Base-by-base conservation (phyloP, 2,113 vertebrate genomes). In the Paracanthobrama guichenoti region DNA sequence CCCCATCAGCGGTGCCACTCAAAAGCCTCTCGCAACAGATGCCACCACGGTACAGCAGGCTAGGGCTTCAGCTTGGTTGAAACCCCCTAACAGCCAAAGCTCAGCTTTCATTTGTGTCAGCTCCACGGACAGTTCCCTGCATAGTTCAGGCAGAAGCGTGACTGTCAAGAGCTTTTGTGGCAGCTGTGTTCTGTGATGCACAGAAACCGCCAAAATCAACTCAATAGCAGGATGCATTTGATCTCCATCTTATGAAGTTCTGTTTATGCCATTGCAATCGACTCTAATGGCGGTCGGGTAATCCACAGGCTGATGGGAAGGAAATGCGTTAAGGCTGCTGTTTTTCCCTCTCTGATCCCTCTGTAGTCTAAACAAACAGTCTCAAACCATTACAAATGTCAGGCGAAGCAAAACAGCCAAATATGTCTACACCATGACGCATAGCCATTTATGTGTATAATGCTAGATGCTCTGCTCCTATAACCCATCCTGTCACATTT, bases 201-300 rank as follows among this genome's bases (percentile, higher is more conserved):
- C 86, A 91, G 91, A 91, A 88, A 14, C 13, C 2, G 24, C 60
- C 69, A n/a, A 82, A 62, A 76, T 79, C 39, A 79, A 67, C 24
- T 60, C 12, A 39, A 57, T 69, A 57, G 82, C 73, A 79, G 59
- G 24, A 26, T 59, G 20, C 67, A 87, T 87, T 81, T 85, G 84
- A 86, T 86, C 60, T 85, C 57, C 81, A 44, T 48, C 18, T 62
- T 87, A 88, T 88, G 86, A 73, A 74, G 79, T 76, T 78, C 50
- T 87, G 81, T 89, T 91, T 89, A 88, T 81, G 88, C 85, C 84
- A 87, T 86, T 50, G 83, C 86, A 89, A 81, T 92, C 88, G 91
- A 88, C 85, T 88, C 89, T 91, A 92, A 93, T 90, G 89, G 90
- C 84, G 84, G 89, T 87, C 88, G 89, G 91, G 89, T 90, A 86